Percentiles rank a stretch among this genome's conserved stretches.
Conservation (phyloP, 2,797 vertebrate species). For the Aviceda cuculoides region DNA sequence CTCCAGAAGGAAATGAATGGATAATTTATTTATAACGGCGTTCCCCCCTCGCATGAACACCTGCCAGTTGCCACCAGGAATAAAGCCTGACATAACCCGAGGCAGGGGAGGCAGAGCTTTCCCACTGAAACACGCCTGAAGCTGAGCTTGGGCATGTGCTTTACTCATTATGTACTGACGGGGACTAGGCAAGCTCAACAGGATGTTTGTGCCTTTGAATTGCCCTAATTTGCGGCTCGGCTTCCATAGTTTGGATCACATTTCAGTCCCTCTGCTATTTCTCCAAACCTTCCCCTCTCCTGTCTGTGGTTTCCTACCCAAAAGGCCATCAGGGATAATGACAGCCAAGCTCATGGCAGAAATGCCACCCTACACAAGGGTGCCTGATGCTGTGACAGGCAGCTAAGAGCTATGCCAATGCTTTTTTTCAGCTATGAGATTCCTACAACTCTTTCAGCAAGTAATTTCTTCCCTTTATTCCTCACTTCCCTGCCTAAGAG, state of each 20-base stretch:
- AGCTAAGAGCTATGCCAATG: not conserved
- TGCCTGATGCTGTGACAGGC: not conserved
- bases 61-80: slow-evolving; percentile 30
- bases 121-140: not conserved
- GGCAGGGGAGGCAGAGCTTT: not conserved
- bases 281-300: not conserved
- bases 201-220: slow-evolving; percentile 33
- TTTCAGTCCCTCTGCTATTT: not conserved
- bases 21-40: slow-evolving; percentile 42
- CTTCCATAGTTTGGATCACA: not conserved
- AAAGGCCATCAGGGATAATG: not conserved
- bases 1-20: slow-evolving; percentile 45
- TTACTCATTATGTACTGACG: not conserved
- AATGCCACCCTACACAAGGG: not conserved
- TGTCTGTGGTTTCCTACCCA: not conserved
- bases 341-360: not conserved
- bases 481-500: not conserved
- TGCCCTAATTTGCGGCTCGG: not conserved
- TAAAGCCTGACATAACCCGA: not conserved
- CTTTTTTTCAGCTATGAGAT: not conserved
- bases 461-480: not conserved
- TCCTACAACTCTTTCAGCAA: not conserved
- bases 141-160: not conserved
- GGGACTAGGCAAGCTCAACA: not conserved
- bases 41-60: not conserved